Evolutionary conservation across 1,140 invertebrate species (phyloP), one percentile per base, ranked within the genome.

Genomic region (Orchesella cincta): DNA sequence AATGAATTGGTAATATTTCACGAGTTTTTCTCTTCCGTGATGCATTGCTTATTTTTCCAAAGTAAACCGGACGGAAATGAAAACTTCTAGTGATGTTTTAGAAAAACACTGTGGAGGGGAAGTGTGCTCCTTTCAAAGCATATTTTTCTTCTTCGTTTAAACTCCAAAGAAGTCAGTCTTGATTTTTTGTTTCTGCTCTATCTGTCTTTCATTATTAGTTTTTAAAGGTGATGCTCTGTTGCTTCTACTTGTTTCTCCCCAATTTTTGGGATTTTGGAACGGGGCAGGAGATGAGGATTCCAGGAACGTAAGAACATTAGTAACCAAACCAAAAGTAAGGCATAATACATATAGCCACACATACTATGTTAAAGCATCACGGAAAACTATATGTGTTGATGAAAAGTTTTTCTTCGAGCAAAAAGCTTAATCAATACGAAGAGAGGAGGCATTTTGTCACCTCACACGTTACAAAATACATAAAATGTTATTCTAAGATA

Each of bases 391-490:
- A 14, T n/a, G 52, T 23, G 52, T n/a, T 57, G 52, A 57, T 57
- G 52, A 57, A 57, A 57, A 57, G 52, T 5, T 12, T 57, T 14
- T 57, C 52, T 57, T 57, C 52, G 5, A 46, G 5, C 39, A 12
- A 12, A 8, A 8, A 46, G 39, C 39, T 46, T 46, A 46, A 46
- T 46, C 39, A 46, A 46, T 46, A 20, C 20, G 8, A 12, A 12
- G 39, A 20, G 8, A 20, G 39, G 8, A 75, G 77, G 77, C 73
- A 76, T 79, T 79, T 79, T 79, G 78, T 79, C 78, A 79, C 75
- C 78, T 76, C 74, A 76, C 74, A 79, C 77, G 75, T 75, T 76
- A 78, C 74, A 78, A 78, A 78, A 46, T 78, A 78, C 39, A 57
- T 72, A 70, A 75, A 78, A 78, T 78, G 77, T 78, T 78, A 75